phyloP scores from a whole-genome alignment of 2,888 invertebrate species.

The Erynnis tages region DNA sequence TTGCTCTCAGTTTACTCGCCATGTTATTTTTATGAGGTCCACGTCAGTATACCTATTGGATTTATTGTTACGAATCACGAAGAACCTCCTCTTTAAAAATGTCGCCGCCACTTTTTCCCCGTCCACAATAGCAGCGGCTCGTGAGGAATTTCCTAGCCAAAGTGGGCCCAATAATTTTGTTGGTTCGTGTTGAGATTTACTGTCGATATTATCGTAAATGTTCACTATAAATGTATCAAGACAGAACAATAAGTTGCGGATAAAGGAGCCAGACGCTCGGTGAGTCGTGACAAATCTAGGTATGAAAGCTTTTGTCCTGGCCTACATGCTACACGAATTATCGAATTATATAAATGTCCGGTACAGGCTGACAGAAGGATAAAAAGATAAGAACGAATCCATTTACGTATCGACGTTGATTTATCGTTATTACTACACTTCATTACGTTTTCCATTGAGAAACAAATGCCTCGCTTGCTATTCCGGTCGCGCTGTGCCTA shows the following conservation, averaged over 20 bases:
- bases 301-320: constrained; percentile 5
- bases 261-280: constrained; percentile 15
- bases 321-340: not conserved
- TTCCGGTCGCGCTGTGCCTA: constrained; percentile 12
- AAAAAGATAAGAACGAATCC: not conserved
- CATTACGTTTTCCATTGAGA: constrained; percentile 19
- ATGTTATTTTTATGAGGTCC: constrained; percentile 20
- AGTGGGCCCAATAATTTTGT: constrained; percentile 24
- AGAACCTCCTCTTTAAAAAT: constrained; percentile 38
- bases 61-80: constrained; percentile 34
- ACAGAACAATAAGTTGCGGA: constrained; percentile 23
- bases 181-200: constrained; percentile 26
- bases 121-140: constrained; percentile 22
- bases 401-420: constrained; percentile 15
- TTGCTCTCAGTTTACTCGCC: constrained; percentile 11
- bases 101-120: constrained; percentile 35
- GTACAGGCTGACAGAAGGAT: not conserved
- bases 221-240: constrained; percentile 21
- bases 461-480: constrained; percentile 20
- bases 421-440: constrained; percentile 17
- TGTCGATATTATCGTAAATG: constrained; percentile 22
- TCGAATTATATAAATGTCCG: constrained; percentile 2
- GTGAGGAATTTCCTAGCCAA: constrained; percentile 24
- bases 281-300: constrained; percentile 14
- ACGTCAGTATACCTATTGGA: constrained; percentile 20